These are phyloP conservation scores for Murina feae DNA, from an alignment of 2,113 vertebrate species.

Conservation along the genomic window DNA sequence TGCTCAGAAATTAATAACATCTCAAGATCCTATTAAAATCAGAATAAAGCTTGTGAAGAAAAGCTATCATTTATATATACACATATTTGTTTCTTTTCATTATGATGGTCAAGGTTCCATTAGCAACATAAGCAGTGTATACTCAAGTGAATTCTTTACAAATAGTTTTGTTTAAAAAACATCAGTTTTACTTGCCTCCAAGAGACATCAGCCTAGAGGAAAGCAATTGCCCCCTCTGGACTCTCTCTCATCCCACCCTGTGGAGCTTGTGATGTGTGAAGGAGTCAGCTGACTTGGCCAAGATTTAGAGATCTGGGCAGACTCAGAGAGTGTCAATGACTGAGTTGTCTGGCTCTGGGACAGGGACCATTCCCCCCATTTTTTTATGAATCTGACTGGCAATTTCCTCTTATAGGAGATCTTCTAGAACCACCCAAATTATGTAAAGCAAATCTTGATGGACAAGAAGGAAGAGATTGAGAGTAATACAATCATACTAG, in stretches of 20 bases:
- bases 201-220: not conserved
- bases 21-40: conserved; percentile 11
- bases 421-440: not conserved
- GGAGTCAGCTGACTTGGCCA: not conserved
- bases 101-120: not conserved
- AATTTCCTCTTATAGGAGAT: not conserved
- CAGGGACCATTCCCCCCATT: not conserved
- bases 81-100: conserved; percentile 1
- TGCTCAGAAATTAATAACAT: conserved; percentile 19
- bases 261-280: not conserved
- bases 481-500: not conserved
- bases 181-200: not conserved
- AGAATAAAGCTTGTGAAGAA: conserved; percentile 11
- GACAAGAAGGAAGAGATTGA: not conserved
- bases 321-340: not conserved
- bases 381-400: not conserved
- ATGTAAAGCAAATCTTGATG: not conserved
- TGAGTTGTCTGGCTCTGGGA: not conserved
- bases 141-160: not conserved
- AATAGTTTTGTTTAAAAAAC: conserved; percentile 8
- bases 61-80: not conserved
- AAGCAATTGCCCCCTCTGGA: not conserved
- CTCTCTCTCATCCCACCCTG: not conserved
- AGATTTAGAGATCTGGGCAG: not conserved
- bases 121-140: not conserved